Evolutionary conservation across 2,113 vertebrate genomes (phyloP).

Genomic region (Smithornis capensis): DNA sequence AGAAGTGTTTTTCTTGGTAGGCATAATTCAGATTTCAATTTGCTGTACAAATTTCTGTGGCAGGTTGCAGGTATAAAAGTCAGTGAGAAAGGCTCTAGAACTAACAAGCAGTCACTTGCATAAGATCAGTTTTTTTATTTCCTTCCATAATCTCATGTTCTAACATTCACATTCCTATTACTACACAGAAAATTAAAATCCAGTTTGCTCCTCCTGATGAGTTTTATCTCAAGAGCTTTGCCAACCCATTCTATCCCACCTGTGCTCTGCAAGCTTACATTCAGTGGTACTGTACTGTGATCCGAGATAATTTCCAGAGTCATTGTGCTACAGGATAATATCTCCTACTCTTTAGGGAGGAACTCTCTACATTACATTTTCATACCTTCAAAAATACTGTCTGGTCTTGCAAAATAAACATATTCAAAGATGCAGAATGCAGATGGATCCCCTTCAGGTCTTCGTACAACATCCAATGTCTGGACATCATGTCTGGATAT

Average conservation of each 20-base stretch:
- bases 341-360: not conserved
- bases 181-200: not conserved
- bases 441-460: slow-evolving; percentile 82
- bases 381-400: slow-evolving; percentile 97
- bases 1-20: not conserved
- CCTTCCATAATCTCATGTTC: not conserved
- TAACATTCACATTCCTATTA: not conserved
- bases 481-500: slow-evolving; percentile 87
- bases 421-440: slow-evolving; percentile 99
- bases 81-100: not conserved
- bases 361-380: not conserved
- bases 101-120: not conserved
- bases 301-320: not conserved
- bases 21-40: not conserved
- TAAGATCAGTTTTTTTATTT: not conserved
- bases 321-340: not conserved
- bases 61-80: not conserved
- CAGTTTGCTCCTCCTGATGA: not conserved
- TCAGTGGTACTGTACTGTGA: not conserved
- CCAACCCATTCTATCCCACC: not conserved
- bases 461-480: slow-evolving; percentile 84
- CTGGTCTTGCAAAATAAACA: slow-evolving; percentile 97
- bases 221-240: not conserved
- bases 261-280: not conserved
- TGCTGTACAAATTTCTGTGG: not conserved